Conservation (phyloP, 2,888 invertebrate species). For the Leptopilina syphax region DNA sequence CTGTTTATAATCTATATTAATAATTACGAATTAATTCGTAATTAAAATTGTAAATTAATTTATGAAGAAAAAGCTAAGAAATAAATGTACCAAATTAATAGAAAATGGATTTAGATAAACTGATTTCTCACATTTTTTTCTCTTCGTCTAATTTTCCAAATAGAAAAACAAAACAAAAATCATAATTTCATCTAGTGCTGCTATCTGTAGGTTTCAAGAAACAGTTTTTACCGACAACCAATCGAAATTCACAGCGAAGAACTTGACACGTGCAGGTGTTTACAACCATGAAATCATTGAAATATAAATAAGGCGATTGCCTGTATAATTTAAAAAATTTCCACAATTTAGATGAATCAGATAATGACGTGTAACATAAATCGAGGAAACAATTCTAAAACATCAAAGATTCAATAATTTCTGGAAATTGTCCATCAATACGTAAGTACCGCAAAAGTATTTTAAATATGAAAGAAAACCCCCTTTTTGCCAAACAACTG, state of each 20-base stretch:
- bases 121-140: too few relatives aligned
- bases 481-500: too few relatives aligned
- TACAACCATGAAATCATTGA: not conserved
- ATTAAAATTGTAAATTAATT: too few relatives aligned
- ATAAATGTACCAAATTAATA: too few relatives aligned
- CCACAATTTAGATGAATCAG: constrained; percentile 14
- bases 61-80: too few relatives aligned
- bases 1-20: too few relatives aligned
- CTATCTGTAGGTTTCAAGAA: not conserved
- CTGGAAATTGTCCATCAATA: not conserved
- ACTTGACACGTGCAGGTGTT: constrained; percentile 23
- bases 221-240: not conserved
- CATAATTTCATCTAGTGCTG: not conserved
- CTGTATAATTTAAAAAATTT: not conserved
- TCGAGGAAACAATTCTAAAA: not conserved
- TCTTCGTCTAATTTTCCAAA: too few relatives aligned
- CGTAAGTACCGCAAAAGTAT: not conserved
- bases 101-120: too few relatives aligned
- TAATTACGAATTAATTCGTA: too few relatives aligned
- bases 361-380: constrained; percentile 4
- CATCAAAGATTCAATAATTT: not conserved
- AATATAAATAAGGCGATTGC: constrained; percentile 3
- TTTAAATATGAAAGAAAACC: not conserved
- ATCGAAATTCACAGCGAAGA: not conserved
- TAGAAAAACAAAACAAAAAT: too few relatives aligned